A percentile compares a stretch with the other conserved stretches of the same genome.
Evolutionary conservation across 2,797 vertebrate genomes (phyloP).

Genomic region (Huso huso): DNA sequence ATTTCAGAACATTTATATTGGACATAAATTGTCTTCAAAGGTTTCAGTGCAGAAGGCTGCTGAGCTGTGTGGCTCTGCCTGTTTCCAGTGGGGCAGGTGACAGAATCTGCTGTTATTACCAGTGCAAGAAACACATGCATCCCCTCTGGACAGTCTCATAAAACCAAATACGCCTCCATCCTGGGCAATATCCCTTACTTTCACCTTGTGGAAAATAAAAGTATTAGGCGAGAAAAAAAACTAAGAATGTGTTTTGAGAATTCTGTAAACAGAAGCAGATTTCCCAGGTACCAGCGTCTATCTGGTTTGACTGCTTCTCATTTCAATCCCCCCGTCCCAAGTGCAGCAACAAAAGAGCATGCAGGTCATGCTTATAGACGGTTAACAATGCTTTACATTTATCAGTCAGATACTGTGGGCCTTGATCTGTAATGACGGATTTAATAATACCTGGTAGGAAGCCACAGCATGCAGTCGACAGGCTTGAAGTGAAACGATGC

Average conservation of each 20-base stretch:
- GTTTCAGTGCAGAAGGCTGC: background rate
- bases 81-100: background rate
- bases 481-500: constrained; percentile 35
- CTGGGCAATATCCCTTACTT: background rate
- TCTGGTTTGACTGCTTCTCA: background rate
- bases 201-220: background rate
- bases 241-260: background rate
- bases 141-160: background rate
- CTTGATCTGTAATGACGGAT: constrained; percentile 20
- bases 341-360: background rate
- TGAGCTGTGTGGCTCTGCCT: background rate
- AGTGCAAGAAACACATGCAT: background rate
- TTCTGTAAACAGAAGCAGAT: background rate
- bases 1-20: background rate
- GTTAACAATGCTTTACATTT: constrained; percentile 16
- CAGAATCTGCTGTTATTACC: background rate
- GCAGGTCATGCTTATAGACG: background rate
- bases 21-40: background rate
- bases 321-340: background rate
- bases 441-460: constrained; percentile 37
- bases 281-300: background rate
- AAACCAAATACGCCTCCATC: background rate
- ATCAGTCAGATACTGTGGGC: constrained; percentile 25
- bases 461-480: constrained; percentile 34
- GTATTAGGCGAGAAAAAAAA: background rate